These are phyloP conservation scores for Xiphophorus couchianus DNA, from an alignment of 2,113 vertebrate species.

Conservation along the genomic window DNA sequence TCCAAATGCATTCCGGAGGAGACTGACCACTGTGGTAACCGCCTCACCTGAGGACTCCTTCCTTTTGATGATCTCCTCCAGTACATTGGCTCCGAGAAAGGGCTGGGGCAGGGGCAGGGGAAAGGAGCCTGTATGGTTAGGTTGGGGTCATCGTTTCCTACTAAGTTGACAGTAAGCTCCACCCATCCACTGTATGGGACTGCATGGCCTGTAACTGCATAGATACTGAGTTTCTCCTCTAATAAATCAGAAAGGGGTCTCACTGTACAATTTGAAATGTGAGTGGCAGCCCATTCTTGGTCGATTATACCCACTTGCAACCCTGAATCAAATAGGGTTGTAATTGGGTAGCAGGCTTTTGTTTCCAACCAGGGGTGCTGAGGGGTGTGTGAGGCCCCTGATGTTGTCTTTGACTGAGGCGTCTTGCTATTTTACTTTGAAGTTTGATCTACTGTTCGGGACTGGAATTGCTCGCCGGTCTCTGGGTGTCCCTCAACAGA, in stretches of 20 bases:
- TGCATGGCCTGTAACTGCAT: conserved; percentile 11
- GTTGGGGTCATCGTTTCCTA: conserved; percentile 1
- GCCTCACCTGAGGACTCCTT: not conserved
- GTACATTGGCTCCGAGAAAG: conserved; percentile 1
- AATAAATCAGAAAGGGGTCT: conserved; percentile 10
- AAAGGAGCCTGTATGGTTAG: conserved; percentile 10
- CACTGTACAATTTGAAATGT: conserved; percentile 2
- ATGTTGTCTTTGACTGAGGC: not conserved
- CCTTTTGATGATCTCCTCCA: not conserved
- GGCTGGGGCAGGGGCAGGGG: conserved; percentile 4
- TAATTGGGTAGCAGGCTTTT: not conserved
- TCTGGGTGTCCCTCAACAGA: conserved; percentile 17
- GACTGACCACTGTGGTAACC: not conserved
- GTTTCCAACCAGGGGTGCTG: not conserved
- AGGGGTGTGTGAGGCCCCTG: not conserved
- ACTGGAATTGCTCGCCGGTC: not conserved
- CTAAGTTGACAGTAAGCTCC: conserved; percentile 10
- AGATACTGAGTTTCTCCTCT: not conserved
- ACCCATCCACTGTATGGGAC: not conserved
- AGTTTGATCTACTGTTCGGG: not conserved
- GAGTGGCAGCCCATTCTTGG: not conserved
- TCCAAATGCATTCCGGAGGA: conserved; percentile 14
- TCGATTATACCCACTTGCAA: not conserved
- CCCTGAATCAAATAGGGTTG: not conserved
- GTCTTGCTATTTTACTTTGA: not conserved